phyloP scores from a whole-genome alignment of 2,797 vertebrate species.

The Muraenolepis orangiensis region DNA sequence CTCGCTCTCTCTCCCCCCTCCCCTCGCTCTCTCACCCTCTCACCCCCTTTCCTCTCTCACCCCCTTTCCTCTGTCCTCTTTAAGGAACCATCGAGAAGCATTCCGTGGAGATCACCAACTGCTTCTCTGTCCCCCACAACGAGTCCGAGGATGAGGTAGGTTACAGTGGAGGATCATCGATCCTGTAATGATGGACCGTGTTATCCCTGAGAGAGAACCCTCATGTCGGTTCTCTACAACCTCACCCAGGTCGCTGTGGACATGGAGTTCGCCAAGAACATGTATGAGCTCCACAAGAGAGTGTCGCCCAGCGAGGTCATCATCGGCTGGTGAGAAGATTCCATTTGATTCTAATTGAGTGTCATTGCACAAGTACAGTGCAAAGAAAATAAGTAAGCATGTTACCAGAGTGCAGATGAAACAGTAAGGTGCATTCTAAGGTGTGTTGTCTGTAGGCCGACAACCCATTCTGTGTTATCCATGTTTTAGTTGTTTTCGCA shows the following conservation, averaged over 20 bases:
- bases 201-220: too few relatives aligned
- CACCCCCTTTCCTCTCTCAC: too few relatives aligned
- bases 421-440: too few relatives aligned
- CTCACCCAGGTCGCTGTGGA: conserved; percentile 89
- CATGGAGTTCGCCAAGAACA: conserved; percentile 99
- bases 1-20: background rate
- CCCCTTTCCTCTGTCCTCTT: background rate
- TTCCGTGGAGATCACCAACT: conserved; percentile 95
- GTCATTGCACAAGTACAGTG: too few relatives aligned
- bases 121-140: conserved; percentile 98
- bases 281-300: conserved; percentile 98
- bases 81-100: conserved; percentile 94
- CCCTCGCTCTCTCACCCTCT: too few relatives aligned
- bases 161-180: too few relatives aligned
- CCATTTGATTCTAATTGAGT: too few relatives aligned
- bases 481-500: background rate
- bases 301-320: conserved; percentile 96
- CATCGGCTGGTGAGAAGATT: conserved; percentile 83
- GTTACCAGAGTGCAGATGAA: too few relatives aligned
- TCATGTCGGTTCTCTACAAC: background rate
- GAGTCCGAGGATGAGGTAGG: conserved; percentile 97
- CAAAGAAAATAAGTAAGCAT: too few relatives aligned
- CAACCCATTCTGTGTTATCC: background rate
- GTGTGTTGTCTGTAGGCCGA: too few relatives aligned
- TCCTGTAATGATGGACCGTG: too few relatives aligned